These are phyloP conservation scores for Schizotus pectinicornis DNA, from an alignment of 2,888 invertebrate species.

Conservation along the genomic window DNA sequence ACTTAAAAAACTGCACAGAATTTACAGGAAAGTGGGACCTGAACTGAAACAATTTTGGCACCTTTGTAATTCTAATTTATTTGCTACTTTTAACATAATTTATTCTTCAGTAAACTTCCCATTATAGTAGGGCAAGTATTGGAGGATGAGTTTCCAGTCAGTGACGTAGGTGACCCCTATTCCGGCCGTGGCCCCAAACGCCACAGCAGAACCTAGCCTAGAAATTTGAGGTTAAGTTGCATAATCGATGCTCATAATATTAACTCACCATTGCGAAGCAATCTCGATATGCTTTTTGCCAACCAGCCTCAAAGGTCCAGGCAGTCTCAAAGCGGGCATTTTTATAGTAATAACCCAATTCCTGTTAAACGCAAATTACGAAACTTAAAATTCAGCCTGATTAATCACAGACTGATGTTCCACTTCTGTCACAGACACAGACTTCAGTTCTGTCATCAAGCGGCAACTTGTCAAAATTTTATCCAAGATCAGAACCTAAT, in stretches of 20 bases:
- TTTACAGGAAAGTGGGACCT: not conserved
- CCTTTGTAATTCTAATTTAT: too few relatives aligned
- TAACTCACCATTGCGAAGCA: slow-evolving; percentile 58
- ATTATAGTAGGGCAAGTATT: slow-evolving; percentile 77
- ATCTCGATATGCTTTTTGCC: slow-evolving; percentile 70
- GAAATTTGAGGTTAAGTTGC: slow-evolving; percentile 14
- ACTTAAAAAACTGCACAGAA: too few relatives aligned
- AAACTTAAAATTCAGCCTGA: not conserved
- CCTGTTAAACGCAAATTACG: not conserved
- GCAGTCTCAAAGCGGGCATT: slow-evolving; percentile 19
- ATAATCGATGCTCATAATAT: slow-evolving; percentile 7
- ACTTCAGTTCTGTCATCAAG: too few relatives aligned
- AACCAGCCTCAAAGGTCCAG: slow-evolving; percentile 46
- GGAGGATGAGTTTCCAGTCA: slow-evolving; percentile 78
- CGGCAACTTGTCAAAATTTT: too few relatives aligned
- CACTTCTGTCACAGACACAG: too few relatives aligned
- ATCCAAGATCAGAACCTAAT: too few relatives aligned
- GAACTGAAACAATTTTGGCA: not conserved
- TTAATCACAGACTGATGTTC: not conserved
- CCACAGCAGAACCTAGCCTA: slow-evolving; percentile 65
- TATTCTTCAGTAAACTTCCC: slow-evolving; percentile 69
- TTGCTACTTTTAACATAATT: slow-evolving; percentile 12
- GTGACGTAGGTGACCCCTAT: slow-evolving; percentile 72
- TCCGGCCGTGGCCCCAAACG: slow-evolving; percentile 72
- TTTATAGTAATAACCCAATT: slow-evolving; percentile 1